These are phyloP conservation scores for Nematostella vectensis DNA, from an alignment of 92 coral and sea anemone species.

Conservation along the genomic window DNA sequence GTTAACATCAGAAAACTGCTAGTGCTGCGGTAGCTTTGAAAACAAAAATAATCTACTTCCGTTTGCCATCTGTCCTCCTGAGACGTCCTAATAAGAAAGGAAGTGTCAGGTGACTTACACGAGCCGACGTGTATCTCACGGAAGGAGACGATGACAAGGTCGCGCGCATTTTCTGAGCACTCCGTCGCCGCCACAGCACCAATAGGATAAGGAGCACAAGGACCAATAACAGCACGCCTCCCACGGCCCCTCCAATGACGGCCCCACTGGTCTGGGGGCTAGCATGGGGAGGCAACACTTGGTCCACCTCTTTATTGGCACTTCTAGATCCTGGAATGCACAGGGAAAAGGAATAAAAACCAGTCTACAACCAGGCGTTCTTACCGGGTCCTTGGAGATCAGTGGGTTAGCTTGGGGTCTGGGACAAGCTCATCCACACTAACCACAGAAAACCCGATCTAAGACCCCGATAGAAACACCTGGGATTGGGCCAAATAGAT, in stretches of 20 bases:
- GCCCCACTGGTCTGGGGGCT: constrained; percentile 13
- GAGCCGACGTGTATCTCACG: constrained; percentile 4
- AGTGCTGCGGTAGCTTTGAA: too few relatives aligned
- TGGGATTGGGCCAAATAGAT: too few relatives aligned
- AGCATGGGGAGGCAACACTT: background rate
- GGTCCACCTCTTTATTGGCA: background rate
- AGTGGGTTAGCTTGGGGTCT: too few relatives aligned
- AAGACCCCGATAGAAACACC: too few relatives aligned
- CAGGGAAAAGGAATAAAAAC: background rate
- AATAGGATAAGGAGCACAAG: constrained; percentile 27
- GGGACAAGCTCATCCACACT: too few relatives aligned
- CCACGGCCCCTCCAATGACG: constrained; percentile 41
- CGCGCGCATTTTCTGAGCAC: background rate
- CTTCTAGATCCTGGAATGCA: constrained; percentile 5
- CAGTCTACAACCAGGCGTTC: too few relatives aligned
- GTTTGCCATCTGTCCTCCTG: background rate
- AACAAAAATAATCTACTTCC: background rate
- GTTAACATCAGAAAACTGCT: too few relatives aligned
- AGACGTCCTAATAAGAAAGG: background rate
- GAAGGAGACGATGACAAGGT: background rate
- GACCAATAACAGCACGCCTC: constrained; percentile 20
- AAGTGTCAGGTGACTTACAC: constrained; percentile 6
- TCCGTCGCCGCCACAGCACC: constrained; percentile 16
- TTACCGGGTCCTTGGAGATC: too few relatives aligned
- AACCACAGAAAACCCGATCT: too few relatives aligned